These are phyloP conservation scores for Eristalis arbustorum DNA, from an alignment of 2,888 invertebrate species.

Conservation along the genomic window DNA sequence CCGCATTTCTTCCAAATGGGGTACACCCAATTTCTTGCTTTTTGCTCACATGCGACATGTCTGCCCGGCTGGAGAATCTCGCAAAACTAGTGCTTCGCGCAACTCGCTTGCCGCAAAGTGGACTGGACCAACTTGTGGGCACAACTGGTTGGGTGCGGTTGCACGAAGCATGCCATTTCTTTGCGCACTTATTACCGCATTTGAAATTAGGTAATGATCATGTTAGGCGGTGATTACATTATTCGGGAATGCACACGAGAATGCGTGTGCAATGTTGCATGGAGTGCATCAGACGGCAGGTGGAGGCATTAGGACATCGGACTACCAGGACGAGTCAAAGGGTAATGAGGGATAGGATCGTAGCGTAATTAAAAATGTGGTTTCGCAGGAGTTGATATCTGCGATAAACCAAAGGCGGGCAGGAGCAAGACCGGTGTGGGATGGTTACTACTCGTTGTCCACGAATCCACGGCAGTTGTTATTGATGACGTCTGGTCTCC, in stretches of 20 bases:
- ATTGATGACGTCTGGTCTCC: too few species aligned
- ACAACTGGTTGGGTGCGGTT: conserved; percentile 45
- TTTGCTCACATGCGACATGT: conserved; percentile 51
- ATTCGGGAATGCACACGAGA: neutral
- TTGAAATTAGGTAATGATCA: conserved; percentile 59
- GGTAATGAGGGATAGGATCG: too few species aligned
- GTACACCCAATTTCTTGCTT: conserved; percentile 63
- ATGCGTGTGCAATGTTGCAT: too few species aligned
- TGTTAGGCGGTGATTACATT: neutral
- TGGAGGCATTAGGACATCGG: too few species aligned
- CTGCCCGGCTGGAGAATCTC: neutral
- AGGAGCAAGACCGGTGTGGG: too few species aligned
- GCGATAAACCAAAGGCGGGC: too few species aligned
- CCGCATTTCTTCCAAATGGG: conserved; percentile 39
- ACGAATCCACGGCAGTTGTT: too few species aligned
- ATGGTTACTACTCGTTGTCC: too few species aligned
- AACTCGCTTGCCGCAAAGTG: conserved; percentile 3
- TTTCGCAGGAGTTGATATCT: too few species aligned
- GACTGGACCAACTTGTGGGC: conserved; percentile 9
- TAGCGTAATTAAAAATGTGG: too few species aligned
- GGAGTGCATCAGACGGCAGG: too few species aligned
- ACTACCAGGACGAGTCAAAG: too few species aligned
- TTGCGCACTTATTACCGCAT: conserved; percentile 62
- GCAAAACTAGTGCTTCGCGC: conserved; percentile 8
- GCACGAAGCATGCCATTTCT: conserved; percentile 40